phyloP scores from a whole-genome alignment of 2,113 vertebrate genomes.

The Suricata suricatta region DNA sequence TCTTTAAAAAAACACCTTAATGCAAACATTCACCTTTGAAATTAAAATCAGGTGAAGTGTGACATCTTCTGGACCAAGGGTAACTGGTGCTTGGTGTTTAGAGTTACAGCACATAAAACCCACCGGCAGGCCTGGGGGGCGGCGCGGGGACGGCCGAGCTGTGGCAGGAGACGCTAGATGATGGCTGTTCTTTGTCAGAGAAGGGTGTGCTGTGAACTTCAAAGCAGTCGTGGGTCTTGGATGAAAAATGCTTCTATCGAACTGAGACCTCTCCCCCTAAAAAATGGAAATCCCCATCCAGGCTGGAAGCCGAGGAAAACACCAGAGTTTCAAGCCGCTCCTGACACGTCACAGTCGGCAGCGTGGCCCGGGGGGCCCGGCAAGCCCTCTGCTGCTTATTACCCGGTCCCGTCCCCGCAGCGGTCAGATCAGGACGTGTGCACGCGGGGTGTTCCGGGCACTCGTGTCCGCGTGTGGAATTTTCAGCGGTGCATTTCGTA shows the following conservation, averaged over 20 bases:
- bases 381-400: rapidly evolving
- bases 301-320: not conserved
- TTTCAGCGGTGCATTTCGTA: not conserved
- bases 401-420: not conserved
- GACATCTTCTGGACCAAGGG: not conserved
- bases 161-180: not conserved
- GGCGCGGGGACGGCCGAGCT: not conserved
- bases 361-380: not conserved
- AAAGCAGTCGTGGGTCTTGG: not conserved
- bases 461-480: too few relatives aligned
- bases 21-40: not conserved
- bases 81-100: rapidly evolving
- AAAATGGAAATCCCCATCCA: not conserved
- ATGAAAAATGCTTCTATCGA: not conserved
- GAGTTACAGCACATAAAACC: rapidly evolving
- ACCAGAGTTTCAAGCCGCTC: not conserved
- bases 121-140: rapidly evolving
- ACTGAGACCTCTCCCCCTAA: not conserved
- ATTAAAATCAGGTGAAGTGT: not conserved
- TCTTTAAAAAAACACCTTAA: too few relatives aligned
- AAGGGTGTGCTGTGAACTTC: not conserved
- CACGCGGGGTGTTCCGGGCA: rapidly evolving
- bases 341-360: rapidly evolving
- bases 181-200: not conserved
- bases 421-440: rapidly evolving